Conservation (phyloP, 2,113 vertebrate species). For the Melanerpes formicivorus region DNA sequence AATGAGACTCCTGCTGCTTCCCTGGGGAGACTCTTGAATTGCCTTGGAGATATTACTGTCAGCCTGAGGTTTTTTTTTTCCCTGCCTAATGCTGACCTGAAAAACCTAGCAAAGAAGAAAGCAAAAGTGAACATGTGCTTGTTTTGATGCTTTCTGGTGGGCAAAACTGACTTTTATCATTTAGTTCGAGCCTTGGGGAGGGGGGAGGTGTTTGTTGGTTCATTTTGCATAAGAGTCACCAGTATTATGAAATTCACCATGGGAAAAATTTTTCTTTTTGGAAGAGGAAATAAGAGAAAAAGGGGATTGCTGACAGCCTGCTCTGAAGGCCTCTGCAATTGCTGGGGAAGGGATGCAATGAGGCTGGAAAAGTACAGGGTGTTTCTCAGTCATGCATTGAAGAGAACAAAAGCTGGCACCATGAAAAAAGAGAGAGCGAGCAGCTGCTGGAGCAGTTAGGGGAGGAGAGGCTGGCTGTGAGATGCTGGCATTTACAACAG, state of each 20-base stretch:
- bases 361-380: neutral
- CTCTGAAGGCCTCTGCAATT: neutral
- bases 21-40: slow-evolving; percentile 18
- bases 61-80: neutral
- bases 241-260: neutral
- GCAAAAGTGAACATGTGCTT: neutral
- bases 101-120: slow-evolving; percentile 7
- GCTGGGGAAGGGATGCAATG: neutral
- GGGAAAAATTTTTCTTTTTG: neutral
- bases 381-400: neutral
- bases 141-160: neutral
- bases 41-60: slow-evolving; percentile 36
- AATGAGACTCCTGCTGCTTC: slow-evolving; percentile 47
- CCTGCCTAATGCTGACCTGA: slow-evolving; percentile 23
- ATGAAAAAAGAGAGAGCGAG: neutral
- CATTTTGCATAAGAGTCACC: neutral
- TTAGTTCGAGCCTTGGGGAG: rapidly evolving
- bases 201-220: neutral
- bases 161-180: neutral
- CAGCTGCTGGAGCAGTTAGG: neutral
- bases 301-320: neutral
- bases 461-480: neutral
- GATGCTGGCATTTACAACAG: neutral
- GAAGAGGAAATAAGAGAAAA: neutral
- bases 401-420: neutral